Evolutionary conservation across 2,797 vertebrate genomes (phyloP), one percentile per base, ranked within the genome.

Genomic region (Etheostoma perlongum): DNA sequence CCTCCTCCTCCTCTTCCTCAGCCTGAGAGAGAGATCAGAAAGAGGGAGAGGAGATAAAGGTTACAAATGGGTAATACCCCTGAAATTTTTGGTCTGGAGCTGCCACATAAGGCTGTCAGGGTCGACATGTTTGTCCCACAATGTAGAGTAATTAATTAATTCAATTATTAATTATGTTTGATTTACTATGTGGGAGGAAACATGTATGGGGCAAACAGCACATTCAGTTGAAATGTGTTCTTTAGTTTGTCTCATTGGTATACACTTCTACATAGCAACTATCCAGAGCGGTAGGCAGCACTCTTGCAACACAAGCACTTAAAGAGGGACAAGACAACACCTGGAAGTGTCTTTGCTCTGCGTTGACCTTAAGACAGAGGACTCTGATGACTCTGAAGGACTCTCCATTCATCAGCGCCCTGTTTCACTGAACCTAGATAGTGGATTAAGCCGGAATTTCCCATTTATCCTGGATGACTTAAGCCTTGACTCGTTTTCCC

Each of bases 1-100:
- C 96, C 21, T 96, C 95, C 10, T 95, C 94, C 75, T 92, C 90
- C 7, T 95, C 91, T 13, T 96, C 96, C 67, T 95, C 91, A 18
- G 90, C 90, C 95, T 95, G 81, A 67, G 49, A 72, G n/a, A 40
- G 15, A 81, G 21, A 59, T 64, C 14, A 55, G 11, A 40, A 40
- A 48, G 18, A 46, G 15, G 2, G 4, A 30, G 64, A 76, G 21
- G 1, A 74, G 1, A 30, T 3, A 27, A 6, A 19, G 0, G n/a
- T 67, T 52, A 36, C 0, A 42, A 40, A 60, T 2, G 6, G 16
- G 10, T 42, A 27, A 14, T 12, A 48, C 8, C 19, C 0, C 2
- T 25, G 51, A 27, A 23, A 15, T 55, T 42, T 75, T 19, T 44
- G 33, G 6, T 53, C 19, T 55, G 23, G 14, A 2, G 15, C n/a